A percentile compares a stretch with the other conserved stretches of the same genome.
These are phyloP conservation scores for Vesta saturnalis DNA, from an alignment of 2,888 invertebrate species.

Conservation along the genomic window DNA sequence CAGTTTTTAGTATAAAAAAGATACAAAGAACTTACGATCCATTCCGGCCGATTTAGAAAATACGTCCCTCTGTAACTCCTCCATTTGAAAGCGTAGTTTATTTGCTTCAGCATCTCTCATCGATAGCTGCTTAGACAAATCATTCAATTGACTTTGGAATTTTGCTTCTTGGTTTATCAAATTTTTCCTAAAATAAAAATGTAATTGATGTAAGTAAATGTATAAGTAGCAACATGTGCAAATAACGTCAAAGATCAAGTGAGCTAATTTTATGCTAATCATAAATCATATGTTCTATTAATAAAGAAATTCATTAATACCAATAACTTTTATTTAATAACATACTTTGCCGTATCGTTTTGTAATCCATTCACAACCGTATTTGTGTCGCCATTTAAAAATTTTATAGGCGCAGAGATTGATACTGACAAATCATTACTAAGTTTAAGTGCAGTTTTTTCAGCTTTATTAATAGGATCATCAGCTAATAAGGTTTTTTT, in stretches of 20 bases:
- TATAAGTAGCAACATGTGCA: background rate
- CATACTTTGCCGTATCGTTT: slow-evolving; percentile 27
- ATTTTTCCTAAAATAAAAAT: slow-evolving; percentile 66
- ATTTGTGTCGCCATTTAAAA: background rate
- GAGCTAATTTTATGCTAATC: slow-evolving; percentile 23
- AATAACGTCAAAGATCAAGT: slow-evolving; percentile 34
- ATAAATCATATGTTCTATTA: slow-evolving; percentile 13
- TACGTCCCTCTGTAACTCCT: slow-evolving; percentile 69
- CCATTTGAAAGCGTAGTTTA: slow-evolving; percentile 67
- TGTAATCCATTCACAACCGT: slow-evolving; percentile 13
- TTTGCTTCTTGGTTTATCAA: slow-evolving; percentile 70
- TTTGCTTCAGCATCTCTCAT: slow-evolving; percentile 68
- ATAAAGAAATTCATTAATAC: background rate
- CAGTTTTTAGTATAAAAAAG: background rate
- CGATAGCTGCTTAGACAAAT: slow-evolving; percentile 68
- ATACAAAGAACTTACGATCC: slow-evolving; percentile 66
- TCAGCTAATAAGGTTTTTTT: slow-evolving; percentile 14
- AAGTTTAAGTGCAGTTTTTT: slow-evolving; percentile 42
- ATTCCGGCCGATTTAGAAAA: slow-evolving; percentile 71
- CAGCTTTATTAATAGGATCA: slow-evolving; percentile 30
- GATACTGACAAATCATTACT: slow-evolving; percentile 40
- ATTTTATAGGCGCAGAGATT: slow-evolving; percentile 8
- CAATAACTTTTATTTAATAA: slow-evolving; percentile 12
- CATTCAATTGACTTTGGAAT: slow-evolving; percentile 69
- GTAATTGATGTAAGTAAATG: background rate